A percentile compares a stretch with the other conserved stretches of the same genome.
These are phyloP conservation scores for Erythrolamprus reginae DNA, from an alignment of 2,113 vertebrate species.

Conservation along the genomic window DNA sequence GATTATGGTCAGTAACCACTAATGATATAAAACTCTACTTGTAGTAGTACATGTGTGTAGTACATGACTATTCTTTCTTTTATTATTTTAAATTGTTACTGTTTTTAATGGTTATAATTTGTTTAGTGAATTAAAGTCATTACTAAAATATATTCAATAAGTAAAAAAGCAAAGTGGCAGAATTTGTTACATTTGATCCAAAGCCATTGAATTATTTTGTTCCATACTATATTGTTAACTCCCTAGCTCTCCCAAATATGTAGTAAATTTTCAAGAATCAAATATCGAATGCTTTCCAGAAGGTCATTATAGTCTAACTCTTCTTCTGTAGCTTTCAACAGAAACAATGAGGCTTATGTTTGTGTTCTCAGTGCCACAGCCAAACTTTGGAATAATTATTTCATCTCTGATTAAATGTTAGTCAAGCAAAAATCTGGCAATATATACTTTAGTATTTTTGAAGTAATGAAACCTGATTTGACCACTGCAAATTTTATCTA, in stretches of 20 bases:
- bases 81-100: background rate
- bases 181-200: background rate
- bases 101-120: background rate
- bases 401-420: constrained; percentile 50
- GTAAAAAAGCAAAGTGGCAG: background rate
- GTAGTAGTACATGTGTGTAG: background rate
- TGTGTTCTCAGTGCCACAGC: constrained; percentile 30
- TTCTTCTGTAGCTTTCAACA: constrained; percentile 29
- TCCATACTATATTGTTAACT: constrained; percentile 17
- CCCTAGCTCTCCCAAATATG: background rate
- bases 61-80: background rate
- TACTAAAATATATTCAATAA: background rate
- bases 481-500: constrained; percentile 53
- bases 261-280: constrained; percentile 43
- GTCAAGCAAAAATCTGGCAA: constrained; percentile 43
- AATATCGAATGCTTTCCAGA: constrained; percentile 45
- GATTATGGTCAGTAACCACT: background rate
- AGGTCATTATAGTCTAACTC: constrained; percentile 39
- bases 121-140: background rate
- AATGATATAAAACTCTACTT: background rate
- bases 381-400: constrained; percentile 54
- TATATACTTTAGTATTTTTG: constrained; percentile 33
- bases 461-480: constrained; percentile 42
- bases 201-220: constrained; percentile 14
- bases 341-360: background rate